phyloP scores from a whole-genome alignment of 2,888 invertebrate genomes.

The Notodonta ziczac region DNA sequence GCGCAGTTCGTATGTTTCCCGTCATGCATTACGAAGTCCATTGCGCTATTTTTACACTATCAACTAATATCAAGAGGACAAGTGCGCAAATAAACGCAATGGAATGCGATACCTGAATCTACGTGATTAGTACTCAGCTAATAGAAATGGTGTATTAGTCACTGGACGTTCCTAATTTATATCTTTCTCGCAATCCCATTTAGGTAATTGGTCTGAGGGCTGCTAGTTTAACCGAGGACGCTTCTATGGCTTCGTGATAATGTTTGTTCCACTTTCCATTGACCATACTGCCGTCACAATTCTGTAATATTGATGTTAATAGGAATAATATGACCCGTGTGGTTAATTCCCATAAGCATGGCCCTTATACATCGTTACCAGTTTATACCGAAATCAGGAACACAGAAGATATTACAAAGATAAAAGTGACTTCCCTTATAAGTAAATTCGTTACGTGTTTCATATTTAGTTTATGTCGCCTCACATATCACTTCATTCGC shows the following conservation, averaged over 20 bases:
- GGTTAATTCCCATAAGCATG: too few species aligned
- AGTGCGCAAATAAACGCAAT: not conserved
- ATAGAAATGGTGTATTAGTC: not conserved
- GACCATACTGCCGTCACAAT: not conserved
- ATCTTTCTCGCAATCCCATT: not conserved
- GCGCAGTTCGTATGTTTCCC: not conserved
- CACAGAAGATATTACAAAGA: too few species aligned
- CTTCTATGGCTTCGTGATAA: not conserved
- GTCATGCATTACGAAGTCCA: not conserved
- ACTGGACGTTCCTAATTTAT: slow-evolving; percentile 1
- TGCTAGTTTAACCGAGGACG: not conserved
- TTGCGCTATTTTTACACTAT: not conserved
- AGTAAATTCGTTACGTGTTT: too few species aligned
- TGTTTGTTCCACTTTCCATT: not conserved
- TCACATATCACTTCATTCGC: too few species aligned
- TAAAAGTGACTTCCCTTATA: too few species aligned
- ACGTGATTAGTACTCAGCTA: not conserved
- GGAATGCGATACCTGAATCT: not conserved
- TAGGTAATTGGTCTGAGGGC: slow-evolving; percentile 1
- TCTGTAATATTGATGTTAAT: not conserved
- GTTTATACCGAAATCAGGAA: too few species aligned
- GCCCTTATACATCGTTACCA: too few species aligned
- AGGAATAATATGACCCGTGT: too few species aligned
- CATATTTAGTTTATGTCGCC: too few species aligned
- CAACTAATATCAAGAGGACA: not conserved